Evolutionary conservation across 2,797 vertebrate species (phyloP).

Genomic region (Cryptoblepharus egeriae): DNA sequence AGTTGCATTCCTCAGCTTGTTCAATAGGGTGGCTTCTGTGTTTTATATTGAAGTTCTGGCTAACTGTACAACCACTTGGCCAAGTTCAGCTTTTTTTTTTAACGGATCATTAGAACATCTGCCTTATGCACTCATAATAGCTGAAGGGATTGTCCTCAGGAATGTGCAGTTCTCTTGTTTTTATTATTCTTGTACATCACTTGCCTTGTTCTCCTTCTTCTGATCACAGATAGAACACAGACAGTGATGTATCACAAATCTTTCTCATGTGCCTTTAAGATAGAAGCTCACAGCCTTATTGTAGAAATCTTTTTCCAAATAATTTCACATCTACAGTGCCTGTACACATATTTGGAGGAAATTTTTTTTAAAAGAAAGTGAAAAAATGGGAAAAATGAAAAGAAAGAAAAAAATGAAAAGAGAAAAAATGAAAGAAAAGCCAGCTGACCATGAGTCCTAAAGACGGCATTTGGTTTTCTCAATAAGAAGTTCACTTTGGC

Average conservation of each 20-base stretch:
- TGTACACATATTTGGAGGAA: too few relatives aligned
- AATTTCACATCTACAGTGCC: background rate
- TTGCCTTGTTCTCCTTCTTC: slow-evolving; percentile 40
- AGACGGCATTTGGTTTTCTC: background rate
- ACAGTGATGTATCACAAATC: background rate
- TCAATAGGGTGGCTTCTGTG: slow-evolving; percentile 73
- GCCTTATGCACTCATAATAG: slow-evolving; percentile 69
- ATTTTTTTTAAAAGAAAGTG: too few relatives aligned
- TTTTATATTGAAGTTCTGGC: slow-evolving; percentile 72
- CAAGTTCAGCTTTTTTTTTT: slow-evolving; percentile 69
- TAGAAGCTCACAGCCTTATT: background rate
- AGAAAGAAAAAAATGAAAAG: too few relatives aligned
- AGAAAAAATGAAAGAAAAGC: slow-evolving; percentile 4
- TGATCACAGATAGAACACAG: slow-evolving; percentile 15
- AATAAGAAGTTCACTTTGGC: too few relatives aligned
- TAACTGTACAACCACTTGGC: slow-evolving; percentile 64
- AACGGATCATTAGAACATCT: slow-evolving; percentile 70
- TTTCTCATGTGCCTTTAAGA: background rate
- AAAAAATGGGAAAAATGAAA: too few relatives aligned
- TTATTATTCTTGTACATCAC: slow-evolving; percentile 38
- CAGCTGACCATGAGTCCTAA: background rate
- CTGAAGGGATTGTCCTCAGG: slow-evolving; percentile 65
- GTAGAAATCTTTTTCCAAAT: slow-evolving; percentile 31
- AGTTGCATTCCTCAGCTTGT: slow-evolving; percentile 47
- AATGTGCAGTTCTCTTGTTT: slow-evolving; percentile 29